A percentile compares a stretch with the other conserved stretches of the same genome.
Evolutionary conservation across 2,797 vertebrate genomes (phyloP).

Genomic region (Bradypus variegatus): DNA sequence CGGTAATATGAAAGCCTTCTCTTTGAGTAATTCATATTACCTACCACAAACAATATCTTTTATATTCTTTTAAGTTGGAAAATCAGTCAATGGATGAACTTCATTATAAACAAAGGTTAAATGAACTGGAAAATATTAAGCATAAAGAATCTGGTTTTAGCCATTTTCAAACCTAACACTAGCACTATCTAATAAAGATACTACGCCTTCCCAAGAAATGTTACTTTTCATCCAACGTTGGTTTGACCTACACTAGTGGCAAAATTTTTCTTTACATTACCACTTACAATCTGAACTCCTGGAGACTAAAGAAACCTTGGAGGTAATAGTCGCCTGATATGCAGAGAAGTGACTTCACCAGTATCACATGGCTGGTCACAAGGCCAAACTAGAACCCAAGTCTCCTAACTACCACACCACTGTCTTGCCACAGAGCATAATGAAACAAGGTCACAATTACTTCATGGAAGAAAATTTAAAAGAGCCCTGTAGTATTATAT

Average conservation of each 20-base stretch:
- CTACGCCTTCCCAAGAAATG: background rate
- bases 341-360: conserved; percentile 4
- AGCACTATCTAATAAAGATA: conserved; percentile 1
- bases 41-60: conserved; percentile 21
- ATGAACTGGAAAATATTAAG: conserved; percentile 4
- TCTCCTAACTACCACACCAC: conserved; percentile 7
- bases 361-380: background rate
- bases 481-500: background rate
- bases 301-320: background rate
- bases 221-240: conserved; percentile 21
- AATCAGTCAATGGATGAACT: conserved; percentile 22
- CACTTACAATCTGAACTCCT: background rate
- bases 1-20: conserved; percentile 13
- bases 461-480: background rate
- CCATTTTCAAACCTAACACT: conserved; percentile 28
- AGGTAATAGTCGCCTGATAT: background rate
- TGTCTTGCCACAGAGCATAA: background rate
- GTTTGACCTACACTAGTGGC: background rate
- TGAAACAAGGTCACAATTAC: conserved; percentile 23
- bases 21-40: background rate
- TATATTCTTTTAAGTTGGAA: conserved; percentile 7
- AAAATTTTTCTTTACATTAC: conserved; percentile 2
- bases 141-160: conserved; percentile 8
- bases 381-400: background rate
- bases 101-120: background rate